These are phyloP conservation scores for Eueides isabella DNA, from an alignment of 1,140 invertebrate genomes.

Conservation along the genomic window DNA sequence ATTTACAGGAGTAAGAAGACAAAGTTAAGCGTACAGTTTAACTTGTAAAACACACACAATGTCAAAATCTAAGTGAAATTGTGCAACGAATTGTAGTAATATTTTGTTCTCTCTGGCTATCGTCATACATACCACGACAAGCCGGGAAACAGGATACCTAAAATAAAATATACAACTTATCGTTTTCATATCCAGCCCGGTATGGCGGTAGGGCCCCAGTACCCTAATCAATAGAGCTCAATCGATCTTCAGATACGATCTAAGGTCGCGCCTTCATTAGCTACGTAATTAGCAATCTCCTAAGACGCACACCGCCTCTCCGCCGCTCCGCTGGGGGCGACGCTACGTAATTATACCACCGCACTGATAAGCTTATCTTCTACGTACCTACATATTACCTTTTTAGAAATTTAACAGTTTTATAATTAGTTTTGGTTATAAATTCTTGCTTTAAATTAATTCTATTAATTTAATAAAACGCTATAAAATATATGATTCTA, in stretches of 20 bases:
- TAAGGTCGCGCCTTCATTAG: constrained; percentile 32
- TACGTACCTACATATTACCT: background rate
- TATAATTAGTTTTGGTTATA: background rate
- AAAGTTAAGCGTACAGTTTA: no score
- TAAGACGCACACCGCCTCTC: constrained; percentile 10
- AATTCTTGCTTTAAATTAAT: no score
- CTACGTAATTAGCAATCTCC: constrained; percentile 37
- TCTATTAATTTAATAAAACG: background rate
- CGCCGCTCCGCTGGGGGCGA: background rate
- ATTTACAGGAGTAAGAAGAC: no score
- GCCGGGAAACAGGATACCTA: no score
- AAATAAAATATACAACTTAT: no score
- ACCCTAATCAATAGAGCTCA: background rate
- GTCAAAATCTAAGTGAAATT: no score
- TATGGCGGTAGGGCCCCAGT: no score
- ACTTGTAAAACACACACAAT: no score
- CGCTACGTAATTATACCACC: background rate
- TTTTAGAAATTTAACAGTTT: background rate
- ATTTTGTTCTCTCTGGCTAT: no score
- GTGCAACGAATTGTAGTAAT: no score
- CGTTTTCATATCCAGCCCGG: no score
- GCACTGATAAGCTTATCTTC: background rate
- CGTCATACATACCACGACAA: no score
- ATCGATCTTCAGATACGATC: constrained; percentile 16
- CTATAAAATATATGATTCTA: background rate